phyloP scores from a whole-genome alignment of 2,113 vertebrate genomes.

The Riparia riparia region DNA sequence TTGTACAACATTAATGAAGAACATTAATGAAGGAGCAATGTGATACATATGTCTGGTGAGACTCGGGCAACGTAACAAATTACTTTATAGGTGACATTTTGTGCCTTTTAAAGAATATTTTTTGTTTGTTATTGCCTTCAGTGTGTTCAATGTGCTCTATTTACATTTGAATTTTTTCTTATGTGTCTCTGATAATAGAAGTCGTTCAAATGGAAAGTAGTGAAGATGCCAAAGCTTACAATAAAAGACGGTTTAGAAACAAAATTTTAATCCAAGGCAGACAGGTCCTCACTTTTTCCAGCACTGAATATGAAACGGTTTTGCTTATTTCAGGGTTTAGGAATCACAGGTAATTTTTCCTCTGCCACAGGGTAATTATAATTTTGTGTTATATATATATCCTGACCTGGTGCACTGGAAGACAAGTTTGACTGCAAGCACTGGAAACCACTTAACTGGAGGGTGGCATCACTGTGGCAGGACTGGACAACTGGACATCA shows the following conservation, averaged over 20 bases:
- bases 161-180: background rate
- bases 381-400: background rate
- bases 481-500: background rate
- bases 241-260: background rate
- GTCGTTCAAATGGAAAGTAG: background rate
- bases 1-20: constrained; percentile 8
- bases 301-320: background rate
- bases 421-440: rapidly evolving
- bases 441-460: background rate
- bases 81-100: background rate
- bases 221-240: background rate
- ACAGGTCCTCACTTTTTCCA: background rate
- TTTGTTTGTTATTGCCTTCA: constrained; percentile 3
- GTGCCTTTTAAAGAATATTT: background rate
- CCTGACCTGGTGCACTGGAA: background rate
- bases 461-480: background rate
- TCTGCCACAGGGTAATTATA: background rate
- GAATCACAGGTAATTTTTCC: background rate
- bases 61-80: background rate
- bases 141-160: background rate
- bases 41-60: background rate
- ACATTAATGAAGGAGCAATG: background rate
- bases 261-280: background rate
- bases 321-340: background rate
- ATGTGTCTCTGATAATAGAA: background rate